Conservation (phyloP, 2,113 vertebrate genomes). For the Donacobius atricapilla region DNA sequence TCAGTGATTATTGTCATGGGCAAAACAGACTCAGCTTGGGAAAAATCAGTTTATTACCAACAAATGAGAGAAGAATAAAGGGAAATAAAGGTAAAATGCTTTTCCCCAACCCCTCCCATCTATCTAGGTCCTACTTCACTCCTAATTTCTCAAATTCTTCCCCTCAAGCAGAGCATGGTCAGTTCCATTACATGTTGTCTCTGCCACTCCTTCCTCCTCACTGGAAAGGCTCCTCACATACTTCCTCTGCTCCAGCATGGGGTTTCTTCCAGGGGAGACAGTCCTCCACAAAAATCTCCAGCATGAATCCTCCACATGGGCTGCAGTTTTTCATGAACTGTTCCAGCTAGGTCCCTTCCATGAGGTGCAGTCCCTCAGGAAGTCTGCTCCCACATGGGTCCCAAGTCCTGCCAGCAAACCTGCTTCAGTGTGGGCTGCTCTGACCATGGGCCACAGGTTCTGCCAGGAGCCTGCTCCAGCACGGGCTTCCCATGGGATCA, state of each 20-base stretch:
- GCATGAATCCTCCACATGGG: too few relatives aligned
- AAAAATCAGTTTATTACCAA: neutral
- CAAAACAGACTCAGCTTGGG: neutral
- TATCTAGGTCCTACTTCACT: neutral
- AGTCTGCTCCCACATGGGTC: too few relatives aligned
- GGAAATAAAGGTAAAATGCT: neutral
- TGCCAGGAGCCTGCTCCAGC: neutral
- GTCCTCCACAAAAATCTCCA: neutral
- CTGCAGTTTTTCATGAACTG: neutral
- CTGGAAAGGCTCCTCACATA: neutral
- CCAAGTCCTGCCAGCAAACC: neutral
- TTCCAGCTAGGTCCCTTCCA: neutral
- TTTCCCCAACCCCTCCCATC: neutral
- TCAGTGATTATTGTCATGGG: neutral
- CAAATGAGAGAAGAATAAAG: neutral
- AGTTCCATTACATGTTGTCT: fast-evolving
- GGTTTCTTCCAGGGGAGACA: neutral
- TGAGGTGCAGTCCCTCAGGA: neutral
- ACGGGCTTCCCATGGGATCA: fast-evolving
- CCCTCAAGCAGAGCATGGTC: neutral
- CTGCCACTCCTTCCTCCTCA: neutral
- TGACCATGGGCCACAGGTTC: neutral
- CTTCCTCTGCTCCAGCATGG: fast-evolving
- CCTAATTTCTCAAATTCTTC: neutral
- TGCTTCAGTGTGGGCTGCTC: neutral